A percentile compares a stretch with the other conserved stretches of the same genome.
Conservation (phyloP, 1,140 invertebrate genomes). For the Caenorhabditis brenneri region DNA sequence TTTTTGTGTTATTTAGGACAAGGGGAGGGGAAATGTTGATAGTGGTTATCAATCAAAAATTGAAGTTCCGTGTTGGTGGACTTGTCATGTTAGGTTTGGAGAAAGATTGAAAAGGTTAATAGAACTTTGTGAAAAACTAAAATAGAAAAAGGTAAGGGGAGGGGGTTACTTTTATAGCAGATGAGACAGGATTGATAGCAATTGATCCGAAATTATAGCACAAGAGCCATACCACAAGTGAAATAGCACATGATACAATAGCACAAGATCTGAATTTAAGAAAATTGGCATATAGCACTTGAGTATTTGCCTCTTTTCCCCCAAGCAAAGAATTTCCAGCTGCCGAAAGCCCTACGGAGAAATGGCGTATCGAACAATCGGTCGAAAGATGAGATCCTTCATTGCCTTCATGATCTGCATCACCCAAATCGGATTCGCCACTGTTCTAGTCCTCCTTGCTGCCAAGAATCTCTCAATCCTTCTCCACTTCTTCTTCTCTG, state of each 20-base stretch:
- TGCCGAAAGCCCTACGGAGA: slow-evolving; percentile 78
- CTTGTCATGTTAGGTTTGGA: slow-evolving; percentile 66
- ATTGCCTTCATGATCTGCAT: slow-evolving; percentile 75
- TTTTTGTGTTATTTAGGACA: neutral
- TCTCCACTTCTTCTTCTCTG: slow-evolving; percentile 75
- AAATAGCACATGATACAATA: too few species aligned
- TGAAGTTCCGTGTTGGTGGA: neutral
- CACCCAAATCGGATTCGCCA: slow-evolving; percentile 78
- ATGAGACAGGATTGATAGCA: too few species aligned
- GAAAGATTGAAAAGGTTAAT: slow-evolving; percentile 78
- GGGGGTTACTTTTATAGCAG: too few species aligned
- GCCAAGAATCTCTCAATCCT: slow-evolving; percentile 75
- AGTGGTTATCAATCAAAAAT: neutral
- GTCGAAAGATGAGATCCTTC: slow-evolving; percentile 76
- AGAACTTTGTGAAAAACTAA: too few species aligned
- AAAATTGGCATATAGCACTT: too few species aligned
- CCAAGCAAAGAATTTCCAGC: slow-evolving; percentile 58
- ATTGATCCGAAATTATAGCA: too few species aligned
- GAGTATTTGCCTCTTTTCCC: too few species aligned
- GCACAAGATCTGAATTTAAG: too few species aligned
- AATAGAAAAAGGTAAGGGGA: too few species aligned
- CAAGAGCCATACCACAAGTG: too few species aligned
- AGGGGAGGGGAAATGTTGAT: too few species aligned
- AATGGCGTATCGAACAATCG: slow-evolving; percentile 76
- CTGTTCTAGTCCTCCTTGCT: slow-evolving; percentile 78